Base-by-base conservation (phyloP, 2,113 vertebrate genomes). In the Columbina picui region DNA sequence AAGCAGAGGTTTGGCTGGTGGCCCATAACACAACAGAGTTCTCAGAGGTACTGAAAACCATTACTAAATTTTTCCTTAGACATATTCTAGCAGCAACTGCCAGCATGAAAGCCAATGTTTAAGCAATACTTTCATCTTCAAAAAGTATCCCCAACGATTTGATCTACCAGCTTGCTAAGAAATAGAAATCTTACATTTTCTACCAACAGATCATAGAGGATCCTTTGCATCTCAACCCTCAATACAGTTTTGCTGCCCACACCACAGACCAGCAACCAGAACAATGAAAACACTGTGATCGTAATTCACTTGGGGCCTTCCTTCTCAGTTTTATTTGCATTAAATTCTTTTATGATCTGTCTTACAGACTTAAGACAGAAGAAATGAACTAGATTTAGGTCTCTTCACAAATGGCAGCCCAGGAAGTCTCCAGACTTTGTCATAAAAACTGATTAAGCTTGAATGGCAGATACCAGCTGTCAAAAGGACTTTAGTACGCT, bases 351-450 rank as follows among this genome's bases (percentile, higher is more conserved):
- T 69, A 43, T 12, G 29, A 26, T 49, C 43, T 77, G 36, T 90
- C 89, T 95, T 92, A 87, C 79, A 94, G 75, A 49, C 52, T 81
- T 63, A 65, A 39, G 67, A 71, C 45, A 84, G 50, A 85, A 65
- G 86, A 71, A 45, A 92, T 41, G 17, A 93, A 85, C 68, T 57
- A 65, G 39, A 73, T 50, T 27, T 87, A 36, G 45, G 50, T 91
- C 59, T 90, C 65, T 47, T 75, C 61, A 84, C 41, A 67, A 43
- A 49, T 10, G 34, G 61, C 77, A 92, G 68, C 59, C 74, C 68
- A 95, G 45, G 84, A 84, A 64, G 32, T 11, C 53, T 92, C 45
- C 30, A 79, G 32, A 78, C 53, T 67, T 64, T 74, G 75, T 91
- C 59, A 69, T 64, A 59, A 90, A 73, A 94, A 69, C 43, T 77